phyloP scores from a whole-genome alignment of 2,888 invertebrate genomes.

The Nomada goodeniana region DNA sequence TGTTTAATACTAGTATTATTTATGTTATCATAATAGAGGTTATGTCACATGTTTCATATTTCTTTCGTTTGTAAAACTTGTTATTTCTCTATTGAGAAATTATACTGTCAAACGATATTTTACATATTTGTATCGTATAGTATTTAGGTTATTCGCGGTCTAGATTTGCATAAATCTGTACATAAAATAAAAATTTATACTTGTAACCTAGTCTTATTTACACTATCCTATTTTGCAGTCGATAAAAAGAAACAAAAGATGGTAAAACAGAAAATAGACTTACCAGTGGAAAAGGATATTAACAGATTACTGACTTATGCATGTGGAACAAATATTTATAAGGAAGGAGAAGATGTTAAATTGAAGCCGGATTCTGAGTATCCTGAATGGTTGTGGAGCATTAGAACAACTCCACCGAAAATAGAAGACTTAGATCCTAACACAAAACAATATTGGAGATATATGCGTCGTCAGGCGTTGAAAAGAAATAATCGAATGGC shows the following conservation, averaged over 20 bases:
- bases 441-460: constrained; percentile 93
- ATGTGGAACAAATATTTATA: constrained; percentile 94
- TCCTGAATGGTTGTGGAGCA: constrained; percentile 96
- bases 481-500: constrained; percentile 87
- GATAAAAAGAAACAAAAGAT: constrained; percentile 85
- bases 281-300: constrained; percentile 95
- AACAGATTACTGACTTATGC: constrained; percentile 90
- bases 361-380: constrained; percentile 92
- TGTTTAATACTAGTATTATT: background rate
- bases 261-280: constrained; percentile 87
- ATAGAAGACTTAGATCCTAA: constrained; percentile 92
- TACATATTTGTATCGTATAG: background rate
- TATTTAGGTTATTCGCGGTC: background rate
- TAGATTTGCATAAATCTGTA: background rate
- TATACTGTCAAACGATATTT: too few relatives aligned
- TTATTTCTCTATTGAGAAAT: background rate
- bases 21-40: constrained; percentile 28
- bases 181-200: background rate
- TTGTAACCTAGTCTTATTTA: background rate
- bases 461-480: constrained; percentile 88
- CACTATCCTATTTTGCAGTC: background rate
- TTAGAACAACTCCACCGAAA: constrained; percentile 88
- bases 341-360: constrained; percentile 93
- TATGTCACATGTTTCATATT: constrained; percentile 1
- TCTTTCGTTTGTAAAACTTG: background rate